Conservation (phyloP, 2,888 invertebrate species). For the Spisula subtruncata region DNA sequence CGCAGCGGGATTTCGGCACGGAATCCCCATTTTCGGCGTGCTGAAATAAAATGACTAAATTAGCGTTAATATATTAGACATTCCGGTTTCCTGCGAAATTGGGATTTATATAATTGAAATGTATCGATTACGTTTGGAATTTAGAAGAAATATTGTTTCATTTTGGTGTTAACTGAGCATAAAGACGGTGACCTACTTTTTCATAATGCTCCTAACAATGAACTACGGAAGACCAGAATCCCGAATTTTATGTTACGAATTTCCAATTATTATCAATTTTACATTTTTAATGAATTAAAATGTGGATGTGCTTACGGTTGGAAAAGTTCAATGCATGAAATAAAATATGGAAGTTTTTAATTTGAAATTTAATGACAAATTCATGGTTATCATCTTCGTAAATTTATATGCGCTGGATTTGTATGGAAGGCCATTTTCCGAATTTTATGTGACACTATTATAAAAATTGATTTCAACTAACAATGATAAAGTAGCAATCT, state of each 20-base stretch:
- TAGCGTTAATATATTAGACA: not conserved
- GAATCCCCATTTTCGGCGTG: not conserved
- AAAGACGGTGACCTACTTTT: constrained; percentile 49
- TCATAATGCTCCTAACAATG: not conserved
- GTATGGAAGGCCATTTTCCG: constrained; percentile 33
- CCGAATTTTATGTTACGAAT: constrained; percentile 60
- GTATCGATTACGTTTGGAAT: not conserved
- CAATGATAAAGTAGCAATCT: no score
- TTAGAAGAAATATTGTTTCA: not conserved
- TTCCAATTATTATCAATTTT: not conserved
- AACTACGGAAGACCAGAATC: constrained; percentile 64
- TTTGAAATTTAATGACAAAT: no score
- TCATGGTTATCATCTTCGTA: no score
- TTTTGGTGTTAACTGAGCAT: not conserved
- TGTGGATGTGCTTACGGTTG: no score
- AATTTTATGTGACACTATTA: constrained; percentile 56
- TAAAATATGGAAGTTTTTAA: no score
- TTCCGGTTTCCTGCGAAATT: not conserved
- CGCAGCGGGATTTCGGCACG: not conserved
- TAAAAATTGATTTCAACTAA: no score
- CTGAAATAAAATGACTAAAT: not conserved
- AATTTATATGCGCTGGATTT: not conserved
- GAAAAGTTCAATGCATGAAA: no score
- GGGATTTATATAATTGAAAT: not conserved
- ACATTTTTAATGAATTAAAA: no score